Evolutionary conservation across 2,888 invertebrate species (phyloP).

Genomic region (Macaria notata): DNA sequence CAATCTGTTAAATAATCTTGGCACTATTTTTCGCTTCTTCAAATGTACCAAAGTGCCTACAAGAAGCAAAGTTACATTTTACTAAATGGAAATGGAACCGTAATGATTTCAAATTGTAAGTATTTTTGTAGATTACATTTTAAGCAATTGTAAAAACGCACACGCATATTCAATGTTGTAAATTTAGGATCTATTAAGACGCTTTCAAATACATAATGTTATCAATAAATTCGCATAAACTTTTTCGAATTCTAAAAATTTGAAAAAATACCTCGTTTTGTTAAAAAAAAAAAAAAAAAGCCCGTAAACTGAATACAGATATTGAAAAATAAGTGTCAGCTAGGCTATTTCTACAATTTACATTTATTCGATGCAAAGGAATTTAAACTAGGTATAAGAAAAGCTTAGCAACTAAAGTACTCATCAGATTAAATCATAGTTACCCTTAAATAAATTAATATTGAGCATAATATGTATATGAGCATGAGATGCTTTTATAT

Average conservation of each 20-base stretch:
- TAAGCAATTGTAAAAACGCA: conserved; percentile 12
- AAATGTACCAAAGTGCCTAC: conserved; percentile 65
- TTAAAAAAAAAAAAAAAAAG: no score
- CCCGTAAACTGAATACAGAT: no score
- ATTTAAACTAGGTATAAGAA: conserved; percentile 60
- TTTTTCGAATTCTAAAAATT: no score
- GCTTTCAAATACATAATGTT: no score
- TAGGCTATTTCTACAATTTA: conserved; percentile 1
- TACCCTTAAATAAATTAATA: no score
- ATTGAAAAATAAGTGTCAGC: no score
- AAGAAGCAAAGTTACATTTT: conserved; percentile 28
- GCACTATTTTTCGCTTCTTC: conserved; percentile 32
- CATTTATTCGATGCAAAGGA: conserved; percentile 62
- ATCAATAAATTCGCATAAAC: no score
- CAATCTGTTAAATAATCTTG: conserved; percentile 1
- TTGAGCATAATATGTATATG: background rate
- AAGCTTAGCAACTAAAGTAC: conserved; percentile 21
- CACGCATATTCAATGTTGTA: conserved; percentile 3
- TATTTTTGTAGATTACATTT: conserved; percentile 20
- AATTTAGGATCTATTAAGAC: background rate
- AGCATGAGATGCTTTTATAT: conserved; percentile 19
- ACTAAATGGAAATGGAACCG: background rate
- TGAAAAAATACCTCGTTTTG: no score
- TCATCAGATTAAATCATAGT: no score
- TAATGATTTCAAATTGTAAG: conserved; percentile 8